Evolutionary conservation across 2,797 vertebrate species (phyloP).

Genomic region (Taenioides sp.): DNA sequence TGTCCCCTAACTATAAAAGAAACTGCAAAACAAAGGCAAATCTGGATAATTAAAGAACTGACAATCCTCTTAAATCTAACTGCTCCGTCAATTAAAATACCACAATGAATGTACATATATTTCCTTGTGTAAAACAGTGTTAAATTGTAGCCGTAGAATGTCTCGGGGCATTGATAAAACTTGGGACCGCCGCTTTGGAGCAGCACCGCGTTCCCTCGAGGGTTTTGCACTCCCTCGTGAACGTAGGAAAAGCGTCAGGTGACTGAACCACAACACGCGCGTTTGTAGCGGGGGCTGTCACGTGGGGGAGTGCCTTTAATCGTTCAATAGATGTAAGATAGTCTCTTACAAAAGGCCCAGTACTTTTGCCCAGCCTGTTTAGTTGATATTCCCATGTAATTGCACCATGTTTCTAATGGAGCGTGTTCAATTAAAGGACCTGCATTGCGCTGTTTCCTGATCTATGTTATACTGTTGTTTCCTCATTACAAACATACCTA

Average conservation of each 20-base stretch:
- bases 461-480: too few species aligned
- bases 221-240: constrained; percentile 68
- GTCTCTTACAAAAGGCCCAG: neutral
- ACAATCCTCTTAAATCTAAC: neutral
- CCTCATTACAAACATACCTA: too few species aligned
- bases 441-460: too few species aligned
- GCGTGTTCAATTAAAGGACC: neutral
- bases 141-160: constrained; percentile 46
- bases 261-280: constrained; percentile 53
- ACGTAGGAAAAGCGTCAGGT: constrained; percentile 69
- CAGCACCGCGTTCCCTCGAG: constrained; percentile 48
- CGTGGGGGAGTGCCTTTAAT: neutral
- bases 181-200: constrained; percentile 38
- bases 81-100: neutral
- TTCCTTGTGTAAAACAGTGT: constrained; percentile 1
- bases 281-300: constrained; percentile 15
- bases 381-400: neutral
- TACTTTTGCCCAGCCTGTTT: neutral
- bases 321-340: neutral
- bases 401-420: neutral
- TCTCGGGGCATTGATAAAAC: constrained; percentile 43
- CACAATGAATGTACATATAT: neutral
- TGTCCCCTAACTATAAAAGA: neutral
- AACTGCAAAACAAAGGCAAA: neutral
- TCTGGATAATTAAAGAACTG: too few species aligned